phyloP scores from a whole-genome alignment of 2,888 invertebrate genomes.

The Seladonia tumulorum region DNA sequence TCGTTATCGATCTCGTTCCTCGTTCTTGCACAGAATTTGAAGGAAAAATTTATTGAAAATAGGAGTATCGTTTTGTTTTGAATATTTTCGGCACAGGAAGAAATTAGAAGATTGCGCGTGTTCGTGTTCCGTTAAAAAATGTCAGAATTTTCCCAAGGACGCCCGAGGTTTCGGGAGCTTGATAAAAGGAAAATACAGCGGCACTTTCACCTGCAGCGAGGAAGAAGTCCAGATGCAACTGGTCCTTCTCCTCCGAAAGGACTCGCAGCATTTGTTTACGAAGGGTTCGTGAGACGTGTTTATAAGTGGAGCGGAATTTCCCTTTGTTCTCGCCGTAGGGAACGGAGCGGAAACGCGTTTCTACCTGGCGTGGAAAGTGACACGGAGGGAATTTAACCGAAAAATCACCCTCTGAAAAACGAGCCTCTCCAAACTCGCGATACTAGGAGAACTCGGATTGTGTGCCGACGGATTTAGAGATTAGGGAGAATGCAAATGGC shows the following conservation, averaged over 20 bases:
- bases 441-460: slow-evolving; percentile 39
- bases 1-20: too few relatives aligned
- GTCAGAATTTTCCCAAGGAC: neutral
- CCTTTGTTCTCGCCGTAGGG: slow-evolving; percentile 75
- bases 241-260: slow-evolving; percentile 31
- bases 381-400: slow-evolving; percentile 73
- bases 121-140: neutral
- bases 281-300: slow-evolving; percentile 74
- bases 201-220: slow-evolving; percentile 28
- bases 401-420: slow-evolving; percentile 72
- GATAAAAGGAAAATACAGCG: neutral
- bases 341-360: slow-evolving; percentile 17
- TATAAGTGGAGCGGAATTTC: slow-evolving; percentile 74
- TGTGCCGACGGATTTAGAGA: slow-evolving; percentile 54
- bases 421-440: slow-evolving; percentile 64
- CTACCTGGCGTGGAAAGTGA: slow-evolving; percentile 66
- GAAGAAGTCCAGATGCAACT: slow-evolving; percentile 27
- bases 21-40: too few relatives aligned
- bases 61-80: neutral
- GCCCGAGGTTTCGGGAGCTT: neutral
- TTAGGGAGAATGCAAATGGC: slow-evolving; percentile 44
- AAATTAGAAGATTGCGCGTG: neutral
- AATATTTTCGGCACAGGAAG: neutral
- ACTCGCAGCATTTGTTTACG: slow-evolving; percentile 71
- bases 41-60: neutral